These are phyloP conservation scores for Aricia agestis DNA, from an alignment of 1,140 invertebrate genomes.

Conservation along the genomic window DNA sequence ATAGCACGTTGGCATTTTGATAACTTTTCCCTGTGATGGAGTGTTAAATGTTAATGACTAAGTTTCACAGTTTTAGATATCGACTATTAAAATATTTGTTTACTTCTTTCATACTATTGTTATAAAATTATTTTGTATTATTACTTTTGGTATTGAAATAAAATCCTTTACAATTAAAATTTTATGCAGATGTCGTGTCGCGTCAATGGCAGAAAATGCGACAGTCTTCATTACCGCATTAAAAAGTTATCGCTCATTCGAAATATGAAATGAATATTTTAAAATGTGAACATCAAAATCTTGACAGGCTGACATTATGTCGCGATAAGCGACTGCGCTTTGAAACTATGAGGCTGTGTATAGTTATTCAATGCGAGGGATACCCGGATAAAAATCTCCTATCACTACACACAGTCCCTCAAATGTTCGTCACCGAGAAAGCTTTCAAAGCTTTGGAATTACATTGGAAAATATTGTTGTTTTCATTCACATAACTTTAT, in stretches of 20 bases:
- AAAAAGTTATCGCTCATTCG: not conserved
- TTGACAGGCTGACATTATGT: conserved; percentile 20
- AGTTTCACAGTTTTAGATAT: no score
- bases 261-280: conserved; percentile 17
- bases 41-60: no score
- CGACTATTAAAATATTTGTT: no score
- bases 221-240: conserved; percentile 26
- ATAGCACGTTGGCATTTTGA: no score
- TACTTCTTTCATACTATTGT: no score
- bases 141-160: no score
- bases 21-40: no score
- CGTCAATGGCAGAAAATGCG: not conserved
- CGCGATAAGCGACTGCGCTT: conserved; percentile 24
- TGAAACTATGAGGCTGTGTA: conserved; percentile 4
- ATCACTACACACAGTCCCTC: not conserved
- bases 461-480: not conserved
- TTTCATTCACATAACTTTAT: not conserved
- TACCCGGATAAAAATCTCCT: not conserved
- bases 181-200: conserved; percentile 1
- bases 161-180: no score
- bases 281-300: conserved; percentile 27
- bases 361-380: conserved; percentile 5
- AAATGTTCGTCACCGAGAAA: not conserved
- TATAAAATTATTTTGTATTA: no score
- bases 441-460: not conserved